A percentile compares a stretch with the other conserved stretches of the same genome.
These are phyloP conservation scores for Brachypodius melanocephalos DNA, from an alignment of 2,113 vertebrate genomes.

Conservation along the genomic window DNA sequence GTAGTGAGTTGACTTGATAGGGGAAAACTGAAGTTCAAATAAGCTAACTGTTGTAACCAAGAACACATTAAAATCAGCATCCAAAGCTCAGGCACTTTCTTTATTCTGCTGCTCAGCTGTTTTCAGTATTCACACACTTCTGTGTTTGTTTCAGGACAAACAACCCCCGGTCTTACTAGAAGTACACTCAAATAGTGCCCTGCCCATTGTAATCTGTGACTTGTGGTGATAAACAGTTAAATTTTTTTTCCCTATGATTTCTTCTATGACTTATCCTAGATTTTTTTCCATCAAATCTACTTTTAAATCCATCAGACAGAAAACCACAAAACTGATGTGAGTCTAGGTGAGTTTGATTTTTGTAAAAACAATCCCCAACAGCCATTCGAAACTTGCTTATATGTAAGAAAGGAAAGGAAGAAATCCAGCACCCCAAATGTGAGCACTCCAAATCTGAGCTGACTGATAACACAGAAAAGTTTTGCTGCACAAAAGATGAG, in stretches of 20 bases:
- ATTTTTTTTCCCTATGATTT: background rate
- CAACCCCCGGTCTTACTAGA: background rate
- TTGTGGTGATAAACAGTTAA: background rate
- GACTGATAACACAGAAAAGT: background rate
- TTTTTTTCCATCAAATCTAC: background rate
- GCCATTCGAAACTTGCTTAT: background rate
- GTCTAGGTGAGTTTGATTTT: background rate
- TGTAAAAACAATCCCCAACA: background rate
- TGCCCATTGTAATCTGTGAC: background rate
- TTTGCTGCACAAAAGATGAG: background rate
- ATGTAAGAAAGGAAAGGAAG: background rate
- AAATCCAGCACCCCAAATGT: background rate
- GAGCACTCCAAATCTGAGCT: background rate
- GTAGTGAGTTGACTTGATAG: background rate
- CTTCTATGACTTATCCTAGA: background rate
- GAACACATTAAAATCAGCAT: background rate
- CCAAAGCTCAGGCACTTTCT: background rate
- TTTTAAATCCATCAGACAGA: background rate
- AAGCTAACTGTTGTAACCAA: background rate
- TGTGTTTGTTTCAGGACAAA: background rate
- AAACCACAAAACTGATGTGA: background rate
- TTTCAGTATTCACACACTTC: background rate
- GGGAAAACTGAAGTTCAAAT: background rate
- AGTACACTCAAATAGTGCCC: background rate
- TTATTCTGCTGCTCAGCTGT: background rate